Conservation (phyloP, 2,888 invertebrate genomes). For the Tetranychus truncatus region DNA sequence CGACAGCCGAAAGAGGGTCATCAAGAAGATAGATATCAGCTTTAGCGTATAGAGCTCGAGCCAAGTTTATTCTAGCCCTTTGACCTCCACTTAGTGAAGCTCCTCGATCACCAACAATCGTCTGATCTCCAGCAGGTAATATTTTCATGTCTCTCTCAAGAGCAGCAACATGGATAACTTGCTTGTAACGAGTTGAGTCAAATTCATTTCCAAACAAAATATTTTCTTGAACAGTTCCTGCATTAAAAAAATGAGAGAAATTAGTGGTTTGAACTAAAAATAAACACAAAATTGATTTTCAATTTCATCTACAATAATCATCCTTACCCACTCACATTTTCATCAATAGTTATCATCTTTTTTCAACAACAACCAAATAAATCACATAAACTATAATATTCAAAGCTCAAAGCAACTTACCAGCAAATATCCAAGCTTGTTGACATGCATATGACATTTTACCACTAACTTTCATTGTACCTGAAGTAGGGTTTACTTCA, state of each 20-base stretch:
- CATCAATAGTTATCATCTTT: no score
- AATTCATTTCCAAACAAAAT: constrained; percentile 64
- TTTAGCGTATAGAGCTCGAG: constrained; percentile 27
- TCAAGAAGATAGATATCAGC: constrained; percentile 27
- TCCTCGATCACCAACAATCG: constrained; percentile 41
- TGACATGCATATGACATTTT: constrained; percentile 45
- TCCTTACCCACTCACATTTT: no score
- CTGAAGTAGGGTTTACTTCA: constrained; percentile 32
- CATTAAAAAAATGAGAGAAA: neutral
- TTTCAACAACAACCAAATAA: constrained; percentile 12
- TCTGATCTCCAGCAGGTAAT: constrained; percentile 37
- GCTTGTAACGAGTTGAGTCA: constrained; percentile 38
- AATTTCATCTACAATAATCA: constrained; percentile 61
- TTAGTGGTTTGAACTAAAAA: constrained; percentile 28
- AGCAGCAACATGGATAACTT: constrained; percentile 40
- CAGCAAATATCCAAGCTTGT: constrained; percentile 50
- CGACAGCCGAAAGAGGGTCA: constrained; percentile 27
- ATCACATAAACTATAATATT: no score
- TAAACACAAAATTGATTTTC: no score
- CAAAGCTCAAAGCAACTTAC: constrained; percentile 34
- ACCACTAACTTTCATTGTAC: constrained; percentile 45
- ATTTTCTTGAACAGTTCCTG: constrained; percentile 60
- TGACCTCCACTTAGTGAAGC: constrained; percentile 41
- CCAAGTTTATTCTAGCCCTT: constrained; percentile 39
- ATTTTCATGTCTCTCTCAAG: constrained; percentile 36